phyloP scores from a whole-genome alignment of 1,140 invertebrate species.

The Antheraea pernyi region DNA sequence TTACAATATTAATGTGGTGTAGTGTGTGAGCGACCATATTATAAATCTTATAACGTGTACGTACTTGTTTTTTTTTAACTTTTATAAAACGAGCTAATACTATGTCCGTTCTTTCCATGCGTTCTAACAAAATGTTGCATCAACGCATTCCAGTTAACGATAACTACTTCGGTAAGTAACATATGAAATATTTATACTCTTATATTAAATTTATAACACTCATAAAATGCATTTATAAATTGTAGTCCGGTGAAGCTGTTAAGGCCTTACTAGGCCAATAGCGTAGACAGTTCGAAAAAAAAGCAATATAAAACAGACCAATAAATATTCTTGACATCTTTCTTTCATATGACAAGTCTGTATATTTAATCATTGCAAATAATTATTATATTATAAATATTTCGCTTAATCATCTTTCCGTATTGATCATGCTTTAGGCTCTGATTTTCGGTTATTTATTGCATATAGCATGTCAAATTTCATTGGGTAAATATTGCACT shows the following conservation, averaged over 20 bases:
- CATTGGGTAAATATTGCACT: conserved; percentile 14
- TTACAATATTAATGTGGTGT: conserved; percentile 18
- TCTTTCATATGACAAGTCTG: background rate
- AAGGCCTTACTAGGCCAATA: too few relatives aligned
- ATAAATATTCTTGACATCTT: background rate
- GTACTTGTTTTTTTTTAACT: conserved; percentile 19
- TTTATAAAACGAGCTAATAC: conserved; percentile 40
- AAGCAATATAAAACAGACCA: background rate
- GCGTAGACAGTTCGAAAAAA: too few relatives aligned
- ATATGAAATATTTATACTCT: background rate
- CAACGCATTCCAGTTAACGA: conserved; percentile 86
- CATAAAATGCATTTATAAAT: background rate
- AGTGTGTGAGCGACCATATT: conserved; percentile 24
- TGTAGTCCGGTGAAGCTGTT: too few relatives aligned
- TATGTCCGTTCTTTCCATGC: conserved; percentile 67
- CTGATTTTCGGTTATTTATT: too few relatives aligned
- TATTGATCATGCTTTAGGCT: conserved; percentile 6
- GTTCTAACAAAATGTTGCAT: conserved; percentile 66
- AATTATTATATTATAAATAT: background rate
- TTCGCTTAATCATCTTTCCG: conserved; percentile 19
- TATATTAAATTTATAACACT: background rate
- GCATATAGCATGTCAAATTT: conserved; percentile 5
- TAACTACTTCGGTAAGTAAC: conserved; percentile 98
- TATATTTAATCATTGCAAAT: background rate
- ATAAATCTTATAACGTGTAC: conserved; percentile 11